Conservation (phyloP, 1,140 invertebrate genomes). For the Palaemon carinicauda region DNA sequence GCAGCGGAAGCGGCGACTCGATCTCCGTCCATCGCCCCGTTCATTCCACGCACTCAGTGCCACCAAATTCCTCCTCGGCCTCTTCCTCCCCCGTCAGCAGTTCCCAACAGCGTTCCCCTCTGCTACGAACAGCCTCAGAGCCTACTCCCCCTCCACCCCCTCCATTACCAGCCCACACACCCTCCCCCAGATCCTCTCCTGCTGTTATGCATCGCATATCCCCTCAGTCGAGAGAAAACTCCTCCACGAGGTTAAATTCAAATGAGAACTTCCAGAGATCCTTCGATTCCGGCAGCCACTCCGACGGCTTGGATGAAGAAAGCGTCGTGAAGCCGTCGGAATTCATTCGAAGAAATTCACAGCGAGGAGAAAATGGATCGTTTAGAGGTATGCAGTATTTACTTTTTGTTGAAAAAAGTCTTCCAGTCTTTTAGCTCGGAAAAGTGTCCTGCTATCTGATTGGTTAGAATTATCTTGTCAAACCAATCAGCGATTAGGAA, state of each 20-base stretch:
- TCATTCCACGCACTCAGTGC: conserved; percentile 33
- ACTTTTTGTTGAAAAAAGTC: background rate
- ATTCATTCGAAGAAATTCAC: conserved; percentile 61
- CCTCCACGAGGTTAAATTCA: background rate
- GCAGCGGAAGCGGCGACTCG: background rate
- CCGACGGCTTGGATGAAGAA: conserved; percentile 66
- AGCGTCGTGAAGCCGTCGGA: conserved; percentile 72
- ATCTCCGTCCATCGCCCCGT: background rate
- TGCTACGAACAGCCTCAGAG: background rate
- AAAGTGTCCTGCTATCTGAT: too few species aligned
- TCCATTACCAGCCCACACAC: conserved; percentile 65
- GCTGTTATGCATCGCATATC: background rate
- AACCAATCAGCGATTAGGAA: too few species aligned
- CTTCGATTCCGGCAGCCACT: conserved; percentile 44
- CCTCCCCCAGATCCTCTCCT: conserved; percentile 6
- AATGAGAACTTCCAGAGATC: conserved; percentile 22
- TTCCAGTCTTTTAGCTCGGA: background rate
- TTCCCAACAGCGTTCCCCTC: background rate
- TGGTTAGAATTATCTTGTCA: too few species aligned
- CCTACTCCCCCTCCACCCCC: conserved; percentile 72
- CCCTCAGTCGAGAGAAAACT: background rate
- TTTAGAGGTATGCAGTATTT: conserved; percentile 5
- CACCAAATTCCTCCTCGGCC: conserved; percentile 15
- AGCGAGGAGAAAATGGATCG: conserved; percentile 24
- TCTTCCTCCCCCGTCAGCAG: background rate